Conservation (phyloP, 2,113 vertebrate species). For the Petroica traversi region DNA sequence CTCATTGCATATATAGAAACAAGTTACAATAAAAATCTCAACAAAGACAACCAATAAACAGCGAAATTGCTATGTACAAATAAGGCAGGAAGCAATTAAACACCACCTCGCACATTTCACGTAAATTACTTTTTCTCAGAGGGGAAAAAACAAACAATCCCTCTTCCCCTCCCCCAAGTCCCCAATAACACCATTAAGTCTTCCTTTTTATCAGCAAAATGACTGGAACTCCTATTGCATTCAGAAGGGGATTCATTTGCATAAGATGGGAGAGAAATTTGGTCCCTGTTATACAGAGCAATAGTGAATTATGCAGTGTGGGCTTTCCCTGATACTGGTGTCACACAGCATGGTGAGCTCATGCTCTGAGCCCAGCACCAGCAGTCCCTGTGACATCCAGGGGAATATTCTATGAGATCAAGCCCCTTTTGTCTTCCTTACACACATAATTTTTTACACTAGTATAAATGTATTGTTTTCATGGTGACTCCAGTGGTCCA, state of each 20-base stretch:
- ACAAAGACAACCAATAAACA: conserved; percentile 76
- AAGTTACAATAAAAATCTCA: conserved; percentile 73
- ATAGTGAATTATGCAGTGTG: neutral
- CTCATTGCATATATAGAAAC: conserved; percentile 74
- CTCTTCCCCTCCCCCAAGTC: conserved; percentile 3
- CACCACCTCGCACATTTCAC: conserved; percentile 50
- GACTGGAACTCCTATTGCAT: neutral
- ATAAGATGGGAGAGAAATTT: neutral
- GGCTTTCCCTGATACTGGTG: neutral
- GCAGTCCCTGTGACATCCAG: neutral
- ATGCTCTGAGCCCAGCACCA: accelerated
- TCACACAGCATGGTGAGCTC: neutral
- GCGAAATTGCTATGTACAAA: conserved; percentile 75
- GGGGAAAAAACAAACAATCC: conserved; percentile 27
- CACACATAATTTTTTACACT: neutral
- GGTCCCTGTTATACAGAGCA: neutral
- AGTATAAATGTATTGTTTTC: neutral
- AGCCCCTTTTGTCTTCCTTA: neutral
- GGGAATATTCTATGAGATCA: neutral
- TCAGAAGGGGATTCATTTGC: neutral
- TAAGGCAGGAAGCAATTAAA: conserved; percentile 75
- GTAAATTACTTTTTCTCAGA: conserved; percentile 68
- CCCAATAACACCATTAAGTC: neutral
- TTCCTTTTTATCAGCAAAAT: conserved; percentile 5
- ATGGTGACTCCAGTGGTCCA: neutral